phyloP scores from a whole-genome alignment of 2,797 vertebrate species.

The Acropternis orthonyx region DNA sequence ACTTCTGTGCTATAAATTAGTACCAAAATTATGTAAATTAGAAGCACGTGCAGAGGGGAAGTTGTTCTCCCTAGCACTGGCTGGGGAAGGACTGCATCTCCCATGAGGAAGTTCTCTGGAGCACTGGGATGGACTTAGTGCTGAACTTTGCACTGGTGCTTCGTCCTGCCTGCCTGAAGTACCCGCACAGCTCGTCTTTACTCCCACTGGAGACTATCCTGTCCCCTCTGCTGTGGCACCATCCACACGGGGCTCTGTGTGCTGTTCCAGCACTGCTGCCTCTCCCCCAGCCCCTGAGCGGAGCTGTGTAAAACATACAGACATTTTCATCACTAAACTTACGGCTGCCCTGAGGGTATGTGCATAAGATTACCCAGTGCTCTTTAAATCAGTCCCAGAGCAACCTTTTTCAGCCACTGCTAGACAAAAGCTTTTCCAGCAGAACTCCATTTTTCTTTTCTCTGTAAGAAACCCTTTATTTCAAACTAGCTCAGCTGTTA shows the following conservation, averaged over 20 bases:
- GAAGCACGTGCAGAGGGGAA: neutral
- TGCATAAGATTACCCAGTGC: slow-evolving; percentile 4
- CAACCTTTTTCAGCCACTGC: slow-evolving; percentile 16
- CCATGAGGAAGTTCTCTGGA: neutral
- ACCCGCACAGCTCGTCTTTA: neutral
- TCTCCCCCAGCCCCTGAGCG: neutral
- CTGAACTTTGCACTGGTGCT: neutral
- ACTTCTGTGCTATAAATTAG: neutral
- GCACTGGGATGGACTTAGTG: neutral
- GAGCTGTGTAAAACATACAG: neutral
- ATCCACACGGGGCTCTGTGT: fast-evolving
- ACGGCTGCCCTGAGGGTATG: neutral
- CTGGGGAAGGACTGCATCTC: neutral
- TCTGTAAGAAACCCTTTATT: neutral
- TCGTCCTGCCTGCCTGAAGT: neutral
- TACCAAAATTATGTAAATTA: slow-evolving; percentile 2
- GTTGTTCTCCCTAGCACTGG: neutral
- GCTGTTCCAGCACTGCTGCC: neutral
- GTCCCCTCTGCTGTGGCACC: neutral
- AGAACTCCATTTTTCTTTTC: neutral
- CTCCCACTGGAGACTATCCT: neutral
- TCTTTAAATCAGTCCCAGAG: slow-evolving; percentile 54
- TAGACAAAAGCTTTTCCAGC: slow-evolving; percentile 38
- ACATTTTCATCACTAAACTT: slow-evolving; percentile 27
- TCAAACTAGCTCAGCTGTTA: neutral